phyloP scores from a whole-genome alignment of 2,797 vertebrate genomes.

The Chiloscyllium punctatum region DNA sequence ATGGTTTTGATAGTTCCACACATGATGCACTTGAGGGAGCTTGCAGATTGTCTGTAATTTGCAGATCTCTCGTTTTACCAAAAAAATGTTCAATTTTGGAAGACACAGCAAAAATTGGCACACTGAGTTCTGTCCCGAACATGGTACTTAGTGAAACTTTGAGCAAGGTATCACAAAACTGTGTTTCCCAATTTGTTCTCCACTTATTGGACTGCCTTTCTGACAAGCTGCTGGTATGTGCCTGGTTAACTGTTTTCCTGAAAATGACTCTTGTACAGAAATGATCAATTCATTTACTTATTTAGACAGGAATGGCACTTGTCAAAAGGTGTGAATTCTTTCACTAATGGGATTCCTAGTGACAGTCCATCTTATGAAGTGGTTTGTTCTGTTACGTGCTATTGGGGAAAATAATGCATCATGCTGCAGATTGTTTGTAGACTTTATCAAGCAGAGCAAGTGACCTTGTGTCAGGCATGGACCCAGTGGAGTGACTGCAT shows the following conservation, averaged over 20 bases:
- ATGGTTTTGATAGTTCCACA: not conserved
- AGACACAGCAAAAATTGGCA: not conserved
- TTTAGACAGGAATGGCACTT: not conserved
- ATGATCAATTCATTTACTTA: not conserved
- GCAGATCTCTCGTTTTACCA: not conserved
- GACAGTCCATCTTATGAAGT: not conserved
- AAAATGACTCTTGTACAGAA: not conserved
- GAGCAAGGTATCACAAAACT: not conserved
- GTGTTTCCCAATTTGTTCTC: not conserved
- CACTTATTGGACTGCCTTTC: not conserved
- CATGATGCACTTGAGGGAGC: not conserved
- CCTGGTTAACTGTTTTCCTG: not conserved
- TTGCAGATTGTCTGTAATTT: not conserved
- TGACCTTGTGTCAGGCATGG: not conserved
- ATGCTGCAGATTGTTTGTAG: not conserved
- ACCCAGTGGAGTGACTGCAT: not conserved
- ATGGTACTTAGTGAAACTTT: not conserved
- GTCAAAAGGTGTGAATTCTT: not conserved
- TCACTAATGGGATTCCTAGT: not conserved
- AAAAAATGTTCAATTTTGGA: not conserved
- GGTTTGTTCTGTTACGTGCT: not conserved
- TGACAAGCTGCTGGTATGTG: not conserved
- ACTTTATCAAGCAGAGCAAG: not conserved
- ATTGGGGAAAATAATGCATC: not conserved
- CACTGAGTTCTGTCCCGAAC: not conserved